Evolutionary conservation across 2,888 invertebrate genomes (phyloP).

Genomic region (Drosophila infuscata): DNA sequence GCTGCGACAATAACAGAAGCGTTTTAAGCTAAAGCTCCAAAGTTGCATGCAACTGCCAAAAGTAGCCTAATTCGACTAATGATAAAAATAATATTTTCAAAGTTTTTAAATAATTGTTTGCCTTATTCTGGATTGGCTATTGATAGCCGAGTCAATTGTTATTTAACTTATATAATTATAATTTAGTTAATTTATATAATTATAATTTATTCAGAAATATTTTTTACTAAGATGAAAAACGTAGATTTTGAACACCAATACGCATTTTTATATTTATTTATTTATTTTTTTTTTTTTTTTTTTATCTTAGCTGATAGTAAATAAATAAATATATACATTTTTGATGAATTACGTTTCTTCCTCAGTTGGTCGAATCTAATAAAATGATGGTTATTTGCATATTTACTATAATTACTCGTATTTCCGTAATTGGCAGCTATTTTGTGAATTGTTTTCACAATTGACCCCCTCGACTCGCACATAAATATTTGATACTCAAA

Average conservation of each 20-base stretch:
- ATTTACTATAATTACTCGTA: neutral
- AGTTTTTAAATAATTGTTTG: neutral
- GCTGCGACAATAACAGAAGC: too few relatives aligned
- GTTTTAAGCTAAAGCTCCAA: too few relatives aligned
- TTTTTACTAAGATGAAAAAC: too few relatives aligned
- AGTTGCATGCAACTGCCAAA: neutral
- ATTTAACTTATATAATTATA: too few relatives aligned
- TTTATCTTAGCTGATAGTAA: too few relatives aligned
- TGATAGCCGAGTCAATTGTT: neutral
- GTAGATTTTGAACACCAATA: too few relatives aligned
- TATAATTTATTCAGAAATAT: too few relatives aligned
- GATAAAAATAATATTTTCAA: neutral
- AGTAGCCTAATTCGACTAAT: neutral
- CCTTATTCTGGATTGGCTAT: neutral
- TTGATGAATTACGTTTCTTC: neutral
- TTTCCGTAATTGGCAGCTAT: neutral
- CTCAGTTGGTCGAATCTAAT: neutral
- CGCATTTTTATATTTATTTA: too few relatives aligned
- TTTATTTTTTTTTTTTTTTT: too few relatives aligned
- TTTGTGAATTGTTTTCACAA: conserved; percentile 11
- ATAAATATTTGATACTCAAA: conserved; percentile 12
- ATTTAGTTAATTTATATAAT: too few relatives aligned
- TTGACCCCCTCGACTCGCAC: neutral
- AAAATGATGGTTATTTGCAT: neutral
- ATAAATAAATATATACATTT: too few relatives aligned